Conservation (phyloP, 2,113 vertebrate species). For the Regulus satrapa region DNA sequence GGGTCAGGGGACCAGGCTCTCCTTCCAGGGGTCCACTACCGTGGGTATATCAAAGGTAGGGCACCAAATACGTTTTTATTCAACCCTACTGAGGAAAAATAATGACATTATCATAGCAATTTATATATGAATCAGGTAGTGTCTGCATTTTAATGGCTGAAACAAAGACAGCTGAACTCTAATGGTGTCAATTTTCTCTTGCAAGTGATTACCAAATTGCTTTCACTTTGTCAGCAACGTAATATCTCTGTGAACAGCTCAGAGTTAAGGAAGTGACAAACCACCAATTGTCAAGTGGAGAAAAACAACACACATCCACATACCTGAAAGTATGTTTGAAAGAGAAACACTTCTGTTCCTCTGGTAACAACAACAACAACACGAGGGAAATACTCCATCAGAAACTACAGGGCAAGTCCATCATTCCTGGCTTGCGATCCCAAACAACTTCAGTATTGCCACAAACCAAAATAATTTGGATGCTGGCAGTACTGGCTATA, state of each 20-base stretch:
- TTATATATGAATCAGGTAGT: not conserved
- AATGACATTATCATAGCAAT: not conserved
- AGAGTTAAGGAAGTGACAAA: not conserved
- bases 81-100: not conserved
- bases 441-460: not conserved
- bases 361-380: not conserved
- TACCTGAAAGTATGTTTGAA: not conserved
- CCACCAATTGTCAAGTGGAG: not conserved
- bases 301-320: not conserved
- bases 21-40: not conserved
- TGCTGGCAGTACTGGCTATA: not conserved
- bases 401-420: not conserved
- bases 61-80: not conserved
- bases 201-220: slow-evolving; percentile 9
- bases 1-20: not conserved
- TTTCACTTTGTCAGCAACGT: not conserved
- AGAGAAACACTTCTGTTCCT: not conserved
- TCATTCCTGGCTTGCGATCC: not conserved
- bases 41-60: rapidly evolving
- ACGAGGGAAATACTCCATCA: not conserved
- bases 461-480: not conserved
- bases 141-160: not conserved
- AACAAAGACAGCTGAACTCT: slow-evolving; percentile 18
- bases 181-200: not conserved
- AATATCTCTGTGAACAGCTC: not conserved